phyloP scores from a whole-genome alignment of 2,797 vertebrate genomes.

The Peromyscus eremicus region DNA sequence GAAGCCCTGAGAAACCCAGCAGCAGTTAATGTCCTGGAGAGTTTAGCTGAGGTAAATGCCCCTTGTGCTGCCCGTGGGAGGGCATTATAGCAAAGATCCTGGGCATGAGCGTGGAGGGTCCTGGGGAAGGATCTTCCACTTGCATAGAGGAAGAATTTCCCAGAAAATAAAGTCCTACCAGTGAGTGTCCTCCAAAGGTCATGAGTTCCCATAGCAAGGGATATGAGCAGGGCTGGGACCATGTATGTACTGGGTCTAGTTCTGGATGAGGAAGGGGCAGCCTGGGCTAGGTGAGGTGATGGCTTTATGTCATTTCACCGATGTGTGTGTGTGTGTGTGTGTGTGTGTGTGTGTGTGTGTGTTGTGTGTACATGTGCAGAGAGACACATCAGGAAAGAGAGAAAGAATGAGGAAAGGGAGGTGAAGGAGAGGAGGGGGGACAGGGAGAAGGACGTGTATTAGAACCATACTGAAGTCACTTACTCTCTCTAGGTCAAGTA shows the following conservation, averaged over 20 bases:
- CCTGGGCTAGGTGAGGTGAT: neutral
- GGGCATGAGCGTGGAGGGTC: neutral
- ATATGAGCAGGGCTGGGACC: neutral
- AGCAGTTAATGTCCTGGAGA: neutral
- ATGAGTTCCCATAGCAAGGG: neutral
- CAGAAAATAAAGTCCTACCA: neutral
- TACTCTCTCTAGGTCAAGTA: neutral
- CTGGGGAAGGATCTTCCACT: neutral
- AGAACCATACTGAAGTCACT: conserved; percentile 3
- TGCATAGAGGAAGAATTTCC: neutral
- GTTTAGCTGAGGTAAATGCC: neutral
- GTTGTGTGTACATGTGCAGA: neutral
- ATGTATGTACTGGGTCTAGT: neutral
- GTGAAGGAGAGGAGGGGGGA: neutral
- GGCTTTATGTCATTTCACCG: neutral
- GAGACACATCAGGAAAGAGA: neutral
- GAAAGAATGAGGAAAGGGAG: neutral
- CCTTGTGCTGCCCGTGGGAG: neutral
- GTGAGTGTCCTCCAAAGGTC: neutral
- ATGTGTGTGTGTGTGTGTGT: neutral
- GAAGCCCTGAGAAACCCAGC: neutral
- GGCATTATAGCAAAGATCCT: neutral
- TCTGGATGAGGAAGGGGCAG: neutral
- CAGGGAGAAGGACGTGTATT: neutral
- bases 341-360: neutral